phyloP scores from a whole-genome alignment of 1,140 invertebrate species.

The Aporrectodea caliginosa region DNA sequence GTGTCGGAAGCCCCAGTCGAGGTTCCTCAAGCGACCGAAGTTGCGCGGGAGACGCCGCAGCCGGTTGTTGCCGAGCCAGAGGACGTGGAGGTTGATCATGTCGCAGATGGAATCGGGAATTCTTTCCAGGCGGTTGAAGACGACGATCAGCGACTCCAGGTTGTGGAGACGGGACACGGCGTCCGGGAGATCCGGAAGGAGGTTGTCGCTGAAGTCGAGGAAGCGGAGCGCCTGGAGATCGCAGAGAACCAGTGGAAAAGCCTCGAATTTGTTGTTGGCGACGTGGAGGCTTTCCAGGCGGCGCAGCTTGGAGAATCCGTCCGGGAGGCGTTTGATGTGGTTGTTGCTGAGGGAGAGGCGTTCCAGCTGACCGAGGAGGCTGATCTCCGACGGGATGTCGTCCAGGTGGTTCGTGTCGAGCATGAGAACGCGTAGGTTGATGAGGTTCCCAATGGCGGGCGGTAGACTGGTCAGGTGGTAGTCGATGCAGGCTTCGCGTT shows the following conservation, averaged over 20 bases:
- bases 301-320: constrained; percentile 44
- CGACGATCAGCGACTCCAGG: constrained; percentile 50
- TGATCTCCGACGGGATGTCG: constrained; percentile 47
- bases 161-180: constrained; percentile 46
- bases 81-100: constrained; percentile 44
- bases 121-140: constrained; percentile 46
- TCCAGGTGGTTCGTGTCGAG: constrained; percentile 55
- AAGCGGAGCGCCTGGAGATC: constrained; percentile 48
- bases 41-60: constrained; percentile 45
- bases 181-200: constrained; percentile 40
- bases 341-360: constrained; percentile 54
- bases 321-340: constrained; percentile 44
- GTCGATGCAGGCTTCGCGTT: constrained; percentile 51
- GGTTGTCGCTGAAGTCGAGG: constrained; percentile 52
- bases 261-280: constrained; percentile 53
- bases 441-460: constrained; percentile 44
- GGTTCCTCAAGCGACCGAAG: constrained; percentile 46
- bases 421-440: constrained; percentile 49
- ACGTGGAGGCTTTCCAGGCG: constrained; percentile 51
- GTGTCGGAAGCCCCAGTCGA: constrained; percentile 50
- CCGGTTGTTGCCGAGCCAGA: constrained; percentile 54
- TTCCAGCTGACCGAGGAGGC: constrained; percentile 48
- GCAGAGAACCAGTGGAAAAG: constrained; percentile 42
- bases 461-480: constrained; percentile 48
- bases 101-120: constrained; percentile 51